phyloP scores from a whole-genome alignment of 2,888 invertebrate genomes.

The Rotaria magnacalcarata region DNA sequence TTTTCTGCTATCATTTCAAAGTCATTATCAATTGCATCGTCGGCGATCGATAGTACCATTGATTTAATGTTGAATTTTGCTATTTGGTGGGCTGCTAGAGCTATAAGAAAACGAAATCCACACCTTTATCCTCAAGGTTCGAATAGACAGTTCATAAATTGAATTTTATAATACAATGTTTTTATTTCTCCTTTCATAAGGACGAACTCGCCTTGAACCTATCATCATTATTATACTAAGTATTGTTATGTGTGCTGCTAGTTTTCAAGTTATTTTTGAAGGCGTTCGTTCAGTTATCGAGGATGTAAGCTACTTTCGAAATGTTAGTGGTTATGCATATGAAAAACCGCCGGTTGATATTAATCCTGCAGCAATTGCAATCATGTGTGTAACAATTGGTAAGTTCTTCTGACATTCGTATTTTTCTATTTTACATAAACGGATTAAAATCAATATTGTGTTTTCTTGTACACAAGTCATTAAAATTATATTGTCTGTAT shows the following conservation, averaged over 20 bases:
- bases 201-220: constrained; percentile 60
- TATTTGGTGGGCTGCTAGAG: constrained; percentile 55
- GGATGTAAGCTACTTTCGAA: background rate
- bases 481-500: constrained; percentile 53
- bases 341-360: constrained; percentile 49
- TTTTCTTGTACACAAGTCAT: constrained; percentile 49
- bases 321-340: constrained; percentile 47
- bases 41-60: background rate
- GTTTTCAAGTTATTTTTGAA: constrained; percentile 59
- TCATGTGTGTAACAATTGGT: constrained; percentile 48
- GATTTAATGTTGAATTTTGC: constrained; percentile 50
- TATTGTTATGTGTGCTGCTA: constrained; percentile 61
- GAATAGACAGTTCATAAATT: background rate
- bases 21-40: constrained; percentile 16
- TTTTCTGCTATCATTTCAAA: background rate
- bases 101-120: constrained; percentile 58
- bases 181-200: constrained; percentile 47
- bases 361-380: constrained; percentile 48
- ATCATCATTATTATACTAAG: constrained; percentile 59
- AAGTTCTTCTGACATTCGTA: background rate
- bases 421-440: too few relatives aligned
- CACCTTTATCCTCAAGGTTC: constrained; percentile 60
- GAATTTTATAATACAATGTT: background rate
- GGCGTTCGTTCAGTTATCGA: constrained; percentile 54
- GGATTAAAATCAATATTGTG: too few relatives aligned